Percentiles rank a stretch among this genome's conserved stretches.
These are phyloP conservation scores for Vombatus ursinus DNA, from an alignment of 2,113 vertebrate species.

Conservation along the genomic window DNA sequence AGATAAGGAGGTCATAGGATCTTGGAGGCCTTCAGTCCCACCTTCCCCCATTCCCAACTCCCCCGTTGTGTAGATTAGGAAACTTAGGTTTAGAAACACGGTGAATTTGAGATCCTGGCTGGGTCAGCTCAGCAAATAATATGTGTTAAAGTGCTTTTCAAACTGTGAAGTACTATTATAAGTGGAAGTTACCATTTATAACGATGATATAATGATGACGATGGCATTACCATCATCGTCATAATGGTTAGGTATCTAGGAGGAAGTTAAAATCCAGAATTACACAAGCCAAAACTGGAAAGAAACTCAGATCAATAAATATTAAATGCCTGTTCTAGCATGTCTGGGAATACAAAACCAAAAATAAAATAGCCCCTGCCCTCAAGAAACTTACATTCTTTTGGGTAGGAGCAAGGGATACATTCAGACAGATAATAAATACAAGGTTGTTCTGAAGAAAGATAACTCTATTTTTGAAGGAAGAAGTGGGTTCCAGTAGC, in stretches of 20 bases:
- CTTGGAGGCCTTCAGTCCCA: not conserved
- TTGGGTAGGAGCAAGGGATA: not conserved
- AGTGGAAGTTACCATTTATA: not conserved
- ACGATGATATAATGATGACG: not conserved
- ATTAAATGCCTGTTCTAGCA: not conserved
- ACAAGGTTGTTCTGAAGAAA: not conserved
- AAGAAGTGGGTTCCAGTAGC: not conserved
- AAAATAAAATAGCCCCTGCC: not conserved
- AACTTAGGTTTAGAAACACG: not conserved
- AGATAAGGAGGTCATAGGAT: not conserved
- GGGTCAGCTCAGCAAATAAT: not conserved
- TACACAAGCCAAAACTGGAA: not conserved
- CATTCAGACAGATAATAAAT: not conserved
- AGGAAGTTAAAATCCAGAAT: not conserved
- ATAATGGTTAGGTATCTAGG: not conserved
- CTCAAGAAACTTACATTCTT: not conserved
- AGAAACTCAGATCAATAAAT: not conserved
- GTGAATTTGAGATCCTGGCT: not conserved
- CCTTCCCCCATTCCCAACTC: not conserved
- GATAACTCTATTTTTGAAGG: not conserved
- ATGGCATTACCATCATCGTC: not conserved
- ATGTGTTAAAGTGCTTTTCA: not conserved
- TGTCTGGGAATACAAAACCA: not conserved
- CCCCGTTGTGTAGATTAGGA: not conserved
- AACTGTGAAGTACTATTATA: not conserved